A percentile compares a stretch with the other conserved stretches of the same genome.
These are phyloP conservation scores for Phrynosoma blainvillii DNA, from an alignment of 2,113 vertebrate genomes.

Conservation along the genomic window DNA sequence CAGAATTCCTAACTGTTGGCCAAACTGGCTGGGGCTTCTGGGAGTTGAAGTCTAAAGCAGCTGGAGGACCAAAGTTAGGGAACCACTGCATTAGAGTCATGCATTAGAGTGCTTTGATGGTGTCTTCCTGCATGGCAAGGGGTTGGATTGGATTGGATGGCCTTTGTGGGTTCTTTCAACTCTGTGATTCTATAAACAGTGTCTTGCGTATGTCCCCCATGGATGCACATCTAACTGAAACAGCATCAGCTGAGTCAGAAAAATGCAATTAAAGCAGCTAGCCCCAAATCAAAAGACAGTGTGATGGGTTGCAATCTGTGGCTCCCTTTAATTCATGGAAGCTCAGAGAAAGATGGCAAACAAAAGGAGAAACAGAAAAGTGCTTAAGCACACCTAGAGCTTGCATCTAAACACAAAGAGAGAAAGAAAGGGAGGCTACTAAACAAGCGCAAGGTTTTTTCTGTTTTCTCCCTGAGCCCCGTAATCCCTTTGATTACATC, in stretches of 20 bases:
- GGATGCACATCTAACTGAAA: background rate
- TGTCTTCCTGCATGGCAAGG: too few species aligned
- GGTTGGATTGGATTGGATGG: too few species aligned
- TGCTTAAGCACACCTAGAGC: constrained; percentile 75
- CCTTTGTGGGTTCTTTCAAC: too few species aligned
- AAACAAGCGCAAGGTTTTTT: constrained; percentile 80
- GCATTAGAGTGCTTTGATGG: too few species aligned
- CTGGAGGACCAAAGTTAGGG: background rate
- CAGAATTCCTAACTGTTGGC: too few species aligned
- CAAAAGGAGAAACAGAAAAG: constrained; percentile 67
- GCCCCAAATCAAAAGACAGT: background rate
- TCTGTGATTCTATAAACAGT: too few species aligned
- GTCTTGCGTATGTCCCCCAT: background rate
- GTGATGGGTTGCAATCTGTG: background rate
- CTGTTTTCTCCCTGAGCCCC: constrained; percentile 88
- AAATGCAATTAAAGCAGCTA: background rate
- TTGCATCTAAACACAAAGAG: constrained; percentile 79
- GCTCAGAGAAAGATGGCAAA: constrained; percentile 56
- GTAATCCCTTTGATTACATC: constrained; percentile 98
- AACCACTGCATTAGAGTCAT: background rate
- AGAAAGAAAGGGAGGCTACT: constrained; percentile 61
- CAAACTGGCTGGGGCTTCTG: too few species aligned
- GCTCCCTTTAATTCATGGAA: constrained; percentile 36
- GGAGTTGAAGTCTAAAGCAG: too few species aligned
- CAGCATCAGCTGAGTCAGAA: background rate